phyloP scores from a whole-genome alignment of 2,113 vertebrate species.

The Oryzias melastigma region DNA sequence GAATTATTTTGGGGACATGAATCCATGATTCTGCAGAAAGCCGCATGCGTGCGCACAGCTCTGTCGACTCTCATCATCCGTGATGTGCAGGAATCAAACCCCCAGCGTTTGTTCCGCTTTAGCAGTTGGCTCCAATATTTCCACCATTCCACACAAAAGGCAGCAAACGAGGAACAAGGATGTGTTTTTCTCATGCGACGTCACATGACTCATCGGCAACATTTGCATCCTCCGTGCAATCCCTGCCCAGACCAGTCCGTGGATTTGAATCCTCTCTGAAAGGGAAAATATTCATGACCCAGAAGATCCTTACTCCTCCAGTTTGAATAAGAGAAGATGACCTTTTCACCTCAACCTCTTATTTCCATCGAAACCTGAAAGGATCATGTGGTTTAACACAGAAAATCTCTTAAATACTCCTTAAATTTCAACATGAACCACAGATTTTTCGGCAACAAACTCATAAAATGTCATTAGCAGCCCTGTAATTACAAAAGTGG shows the following conservation, averaged over 20 bases:
- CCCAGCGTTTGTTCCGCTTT: slow-evolving; percentile 22
- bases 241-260: slow-evolving; percentile 38
- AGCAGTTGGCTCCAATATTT: slow-evolving; percentile 26
- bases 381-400: too few species aligned
- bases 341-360: slow-evolving; percentile 42
- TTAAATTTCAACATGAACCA: too few species aligned
- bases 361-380: neutral
- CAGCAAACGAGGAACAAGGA: slow-evolving; percentile 21
- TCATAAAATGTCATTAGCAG: too few species aligned
- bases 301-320: slow-evolving; percentile 1
- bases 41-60: slow-evolving; percentile 5
- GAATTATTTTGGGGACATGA: neutral
- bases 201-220: slow-evolving; percentile 46
- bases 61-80: slow-evolving; percentile 2
- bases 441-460: too few species aligned
- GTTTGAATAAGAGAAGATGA: slow-evolving; percentile 38
- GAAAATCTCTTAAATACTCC: too few species aligned
- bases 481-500: too few species aligned
- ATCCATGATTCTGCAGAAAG: neutral
- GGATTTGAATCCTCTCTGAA: slow-evolving; percentile 47
- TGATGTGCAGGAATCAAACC: slow-evolving; percentile 2
- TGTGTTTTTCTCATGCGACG: slow-evolving; percentile 22
- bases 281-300: slow-evolving; percentile 40
- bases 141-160: slow-evolving; percentile 8
- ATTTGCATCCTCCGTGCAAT: slow-evolving; percentile 58